A percentile compares a stretch with the other conserved stretches of the same genome.
Conservation (phyloP, 2,797 vertebrate genomes). For the Distichodus sexfasciatus region DNA sequence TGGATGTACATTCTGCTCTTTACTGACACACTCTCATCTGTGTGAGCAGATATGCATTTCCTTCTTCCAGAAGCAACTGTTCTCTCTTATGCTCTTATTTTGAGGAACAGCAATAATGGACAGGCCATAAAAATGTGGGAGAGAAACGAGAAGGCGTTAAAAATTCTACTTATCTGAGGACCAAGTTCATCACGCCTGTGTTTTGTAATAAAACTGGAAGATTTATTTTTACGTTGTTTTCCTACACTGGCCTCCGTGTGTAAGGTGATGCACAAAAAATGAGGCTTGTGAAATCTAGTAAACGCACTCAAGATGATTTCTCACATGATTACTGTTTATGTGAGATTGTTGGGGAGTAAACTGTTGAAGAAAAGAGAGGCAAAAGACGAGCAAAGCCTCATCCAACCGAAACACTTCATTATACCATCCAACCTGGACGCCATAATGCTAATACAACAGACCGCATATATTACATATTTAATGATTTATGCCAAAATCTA, state of each 20-base stretch:
- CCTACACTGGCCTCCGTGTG: not conserved
- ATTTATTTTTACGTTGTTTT: slow-evolving; percentile 55
- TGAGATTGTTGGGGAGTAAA: too few species aligned
- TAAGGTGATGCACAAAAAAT: not conserved
- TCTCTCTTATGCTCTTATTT: not conserved
- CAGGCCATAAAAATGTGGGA: not conserved
- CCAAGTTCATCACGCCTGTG: slow-evolving; percentile 4
- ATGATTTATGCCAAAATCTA: too few species aligned
- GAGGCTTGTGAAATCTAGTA: slow-evolving; percentile 4
- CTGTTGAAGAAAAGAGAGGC: too few species aligned
- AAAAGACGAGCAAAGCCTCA: too few species aligned
- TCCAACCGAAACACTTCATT: too few species aligned
- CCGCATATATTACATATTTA: too few species aligned
- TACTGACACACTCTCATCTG: slow-evolving; percentile 5
- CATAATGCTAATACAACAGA: too few species aligned
- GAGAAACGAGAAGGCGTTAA: not conserved
- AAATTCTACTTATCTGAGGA: slow-evolving; percentile 6
- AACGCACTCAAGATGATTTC: not conserved
- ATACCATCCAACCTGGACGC: too few species aligned
- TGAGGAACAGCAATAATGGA: not conserved
- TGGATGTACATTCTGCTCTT: slow-evolving; percentile 15
- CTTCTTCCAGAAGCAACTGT: slow-evolving; percentile 11
- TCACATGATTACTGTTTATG: not conserved
- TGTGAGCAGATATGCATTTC: slow-evolving; percentile 25
- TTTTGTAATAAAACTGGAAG: slow-evolving; percentile 43